Base-by-base conservation (phyloP, 2,888 invertebrate genomes). In the Cosmia pyralina region DNA sequence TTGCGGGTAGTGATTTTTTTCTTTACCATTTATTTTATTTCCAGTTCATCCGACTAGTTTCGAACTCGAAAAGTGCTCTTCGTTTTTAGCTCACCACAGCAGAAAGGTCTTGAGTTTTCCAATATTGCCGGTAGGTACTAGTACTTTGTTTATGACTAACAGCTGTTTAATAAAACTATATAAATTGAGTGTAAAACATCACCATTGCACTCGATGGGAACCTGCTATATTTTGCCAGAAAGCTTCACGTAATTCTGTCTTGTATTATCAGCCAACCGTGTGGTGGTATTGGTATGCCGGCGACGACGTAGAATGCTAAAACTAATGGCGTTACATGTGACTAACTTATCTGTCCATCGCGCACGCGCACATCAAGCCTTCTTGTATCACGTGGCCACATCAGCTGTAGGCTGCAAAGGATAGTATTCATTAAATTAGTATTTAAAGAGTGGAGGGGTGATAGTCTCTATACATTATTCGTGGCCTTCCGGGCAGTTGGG, bases 261-360 rank as follows among this genome's bases (percentile, higher is more conserved):
- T 34, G 41, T 46, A 22, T 19, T 4, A 44, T 19, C 46, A 11
- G 53, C 46, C 50, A 28, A 34, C 46, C 22, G 58, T 58, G 72
- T 53, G 65, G n/a, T 77, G 73, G 69, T 77, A 77, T 78, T 77
- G 73, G 69, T 77, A 77, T 78, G 71, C 72, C 88, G 87, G 88
- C 88, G 92, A 89, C 92, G 90, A 90, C 89, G 89, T 89, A 90
- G 84, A 88, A 89, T 92, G 93, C 91, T 92, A 93, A 88, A 88
- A 87, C 92, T 94, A 94, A 90, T 92, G 93, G 93, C 93, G 91
- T 90, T 90, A 90, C 86, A 91, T 90, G 89, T 92, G 92, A 91
- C 92, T 92, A 89, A 89, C 79, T 85, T 87, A 88, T 88, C 84
- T 83, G 87, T 88, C 88, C 87, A 85, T 83, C 86, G 76, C 87